A percentile compares a stretch with the other conserved stretches of the same genome.
Conservation (phyloP, 2,113 vertebrate genomes). For the Agelaius tricolor region DNA sequence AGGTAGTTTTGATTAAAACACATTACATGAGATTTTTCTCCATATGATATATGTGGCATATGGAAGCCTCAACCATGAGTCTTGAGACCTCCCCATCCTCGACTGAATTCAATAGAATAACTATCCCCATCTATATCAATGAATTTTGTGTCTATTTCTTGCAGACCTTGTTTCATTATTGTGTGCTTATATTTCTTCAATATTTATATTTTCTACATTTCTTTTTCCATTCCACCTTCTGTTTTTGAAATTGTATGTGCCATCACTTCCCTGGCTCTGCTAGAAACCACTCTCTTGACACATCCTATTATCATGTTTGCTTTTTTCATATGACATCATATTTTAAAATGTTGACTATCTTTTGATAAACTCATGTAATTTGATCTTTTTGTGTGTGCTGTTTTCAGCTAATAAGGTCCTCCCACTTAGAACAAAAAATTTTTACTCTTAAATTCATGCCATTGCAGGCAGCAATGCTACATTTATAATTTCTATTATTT, state of each 20-base stretch:
- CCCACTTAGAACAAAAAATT: background rate
- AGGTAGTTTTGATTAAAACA: background rate
- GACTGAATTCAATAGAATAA: background rate
- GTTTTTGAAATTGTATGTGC: background rate
- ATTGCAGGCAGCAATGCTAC: background rate
- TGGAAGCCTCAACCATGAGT: background rate
- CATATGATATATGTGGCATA: background rate
- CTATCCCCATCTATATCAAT: background rate
- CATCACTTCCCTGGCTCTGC: background rate
- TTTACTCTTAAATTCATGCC: background rate
- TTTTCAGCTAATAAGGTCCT: background rate
- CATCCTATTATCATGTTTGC: background rate
- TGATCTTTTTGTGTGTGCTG: background rate
- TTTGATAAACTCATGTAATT: background rate
- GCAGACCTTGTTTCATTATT: background rate
- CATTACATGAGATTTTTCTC: background rate
- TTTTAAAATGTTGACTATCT: background rate
- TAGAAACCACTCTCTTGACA: background rate
- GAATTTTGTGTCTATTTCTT: background rate
- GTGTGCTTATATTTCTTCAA: background rate
- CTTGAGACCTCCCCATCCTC: background rate
- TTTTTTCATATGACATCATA: background rate
- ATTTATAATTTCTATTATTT: background rate
- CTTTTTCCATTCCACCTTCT: background rate
- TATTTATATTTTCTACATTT: background rate